Evolutionary conservation across 1,140 invertebrate species (phyloP).

Genomic region (Microplitis mediator): DNA sequence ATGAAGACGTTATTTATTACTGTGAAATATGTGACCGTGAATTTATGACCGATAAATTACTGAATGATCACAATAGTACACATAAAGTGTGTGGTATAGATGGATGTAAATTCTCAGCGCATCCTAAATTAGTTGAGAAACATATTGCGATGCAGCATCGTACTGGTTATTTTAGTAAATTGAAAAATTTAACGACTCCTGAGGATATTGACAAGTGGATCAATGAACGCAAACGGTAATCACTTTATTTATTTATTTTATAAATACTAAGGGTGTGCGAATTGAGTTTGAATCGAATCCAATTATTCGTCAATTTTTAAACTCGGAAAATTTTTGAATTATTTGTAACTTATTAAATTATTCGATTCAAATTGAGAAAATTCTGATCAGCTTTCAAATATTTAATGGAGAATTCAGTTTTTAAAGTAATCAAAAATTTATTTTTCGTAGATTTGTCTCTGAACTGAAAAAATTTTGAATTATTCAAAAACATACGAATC

Average conservation of each 20-base stretch:
- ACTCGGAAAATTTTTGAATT: too few relatives aligned
- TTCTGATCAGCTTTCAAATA: too few relatives aligned
- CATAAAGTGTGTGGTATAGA: constrained; percentile 80
- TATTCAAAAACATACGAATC: too few relatives aligned
- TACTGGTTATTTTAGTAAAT: constrained; percentile 77
- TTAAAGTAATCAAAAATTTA: too few relatives aligned
- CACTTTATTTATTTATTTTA: constrained; percentile 29
- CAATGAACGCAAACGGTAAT: constrained; percentile 74
- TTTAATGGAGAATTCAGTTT: too few relatives aligned
- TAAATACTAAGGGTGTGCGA: neutral
- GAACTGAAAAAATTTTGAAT: too few relatives aligned
- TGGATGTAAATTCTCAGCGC: constrained; percentile 80
- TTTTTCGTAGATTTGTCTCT: too few relatives aligned
- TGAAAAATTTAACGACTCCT: constrained; percentile 73
- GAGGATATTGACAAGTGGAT: constrained; percentile 85
- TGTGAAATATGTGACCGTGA: constrained; percentile 81
- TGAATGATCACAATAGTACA: constrained; percentile 69
- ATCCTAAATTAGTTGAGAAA: constrained; percentile 77
- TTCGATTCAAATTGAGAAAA: too few relatives aligned
- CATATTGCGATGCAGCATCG: constrained; percentile 83
- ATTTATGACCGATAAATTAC: constrained; percentile 66
- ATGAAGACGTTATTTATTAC: constrained; percentile 51
- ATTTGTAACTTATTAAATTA: too few relatives aligned
- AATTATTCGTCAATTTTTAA: too few relatives aligned
- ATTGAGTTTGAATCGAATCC: too few relatives aligned